phyloP scores from a whole-genome alignment of 2,113 vertebrate genomes.

The Nothoprocta pentlandii region DNA sequence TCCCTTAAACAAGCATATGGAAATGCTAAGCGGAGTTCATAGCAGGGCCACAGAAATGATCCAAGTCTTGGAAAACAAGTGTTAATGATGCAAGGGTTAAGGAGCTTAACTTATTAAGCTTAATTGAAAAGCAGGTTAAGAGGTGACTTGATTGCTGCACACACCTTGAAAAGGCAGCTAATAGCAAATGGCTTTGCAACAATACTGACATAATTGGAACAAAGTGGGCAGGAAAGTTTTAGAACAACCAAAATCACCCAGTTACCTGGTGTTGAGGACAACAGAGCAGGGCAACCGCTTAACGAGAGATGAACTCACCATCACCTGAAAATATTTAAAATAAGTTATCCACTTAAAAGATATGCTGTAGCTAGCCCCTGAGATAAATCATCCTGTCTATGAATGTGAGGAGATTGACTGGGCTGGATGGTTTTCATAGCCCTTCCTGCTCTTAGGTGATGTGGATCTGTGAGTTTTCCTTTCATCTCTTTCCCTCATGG shows the following conservation, averaged over 20 bases:
- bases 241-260: neutral
- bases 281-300: neutral
- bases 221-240: neutral
- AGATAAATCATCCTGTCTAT: fast-evolving
- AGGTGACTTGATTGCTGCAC: neutral
- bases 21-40: neutral
- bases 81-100: constrained; percentile 1
- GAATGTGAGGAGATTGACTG: neutral
- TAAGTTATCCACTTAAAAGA: neutral
- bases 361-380: neutral
- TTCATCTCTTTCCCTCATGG: neutral
- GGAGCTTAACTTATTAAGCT: neutral
- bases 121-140: constrained; percentile 14
- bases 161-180: neutral
- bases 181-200: neutral
- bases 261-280: neutral
- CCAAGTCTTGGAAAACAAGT: neutral
- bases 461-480: neutral
- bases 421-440: neutral
- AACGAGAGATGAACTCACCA: neutral
- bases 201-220: neutral
- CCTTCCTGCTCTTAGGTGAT: neutral
- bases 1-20: neutral
- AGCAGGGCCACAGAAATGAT: neutral
- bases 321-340: neutral